Evolutionary conservation across 2,888 invertebrate genomes (phyloP), one percentile per base, ranked within the genome.

Genomic region (Pemphredon lugubris): DNA sequence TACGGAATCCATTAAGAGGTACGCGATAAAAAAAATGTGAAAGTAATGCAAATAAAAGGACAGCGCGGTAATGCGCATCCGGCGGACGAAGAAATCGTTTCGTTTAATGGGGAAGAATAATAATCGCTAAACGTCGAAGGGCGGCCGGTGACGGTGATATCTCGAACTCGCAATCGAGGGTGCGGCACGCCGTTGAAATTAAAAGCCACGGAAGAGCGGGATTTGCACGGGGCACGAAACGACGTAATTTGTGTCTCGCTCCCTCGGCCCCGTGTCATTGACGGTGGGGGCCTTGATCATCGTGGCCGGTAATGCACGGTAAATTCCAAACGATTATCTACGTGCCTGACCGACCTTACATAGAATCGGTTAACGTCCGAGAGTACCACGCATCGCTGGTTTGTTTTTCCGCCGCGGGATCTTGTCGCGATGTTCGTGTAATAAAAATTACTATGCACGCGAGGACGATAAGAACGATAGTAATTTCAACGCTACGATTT

Each of bases 101-200:
- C n/a, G n/a, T n/a, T n/a, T n/a, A n/a, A n/a, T n/a, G n/a, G n/a
- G n/a, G n/a, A n/a, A n/a, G n/a, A n/a, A n/a, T n/a, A n/a, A n/a
- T n/a, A n/a, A n/a, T 26, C 26, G 26, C n/a, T 34, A n/a, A 9
- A 34, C 9, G 34, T 6, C 2, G 30, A 9, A 9, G 30, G n/a
- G n/a, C 11, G 34, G n/a, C 4, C 9, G 3, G 34, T 11, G n/a
- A 40, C 16, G 16, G 7, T 16, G 0, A 40, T 40, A 16, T 4
- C 9, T 40, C 2, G 4, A 14, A 14, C 14, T 40, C 16, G 18
- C n/a, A 1, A 37, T 11, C 9, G n/a, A 54, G 23, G 48, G 55
- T 45, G 75, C 79, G 81, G 83, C 78, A 59, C 76, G 58, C 67
- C 69, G 70, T 68, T 72, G 70, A 83, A 84, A 84, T 84, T 84